Conservation (phyloP, 2,797 vertebrate species). For the Pampus argenteus region DNA sequence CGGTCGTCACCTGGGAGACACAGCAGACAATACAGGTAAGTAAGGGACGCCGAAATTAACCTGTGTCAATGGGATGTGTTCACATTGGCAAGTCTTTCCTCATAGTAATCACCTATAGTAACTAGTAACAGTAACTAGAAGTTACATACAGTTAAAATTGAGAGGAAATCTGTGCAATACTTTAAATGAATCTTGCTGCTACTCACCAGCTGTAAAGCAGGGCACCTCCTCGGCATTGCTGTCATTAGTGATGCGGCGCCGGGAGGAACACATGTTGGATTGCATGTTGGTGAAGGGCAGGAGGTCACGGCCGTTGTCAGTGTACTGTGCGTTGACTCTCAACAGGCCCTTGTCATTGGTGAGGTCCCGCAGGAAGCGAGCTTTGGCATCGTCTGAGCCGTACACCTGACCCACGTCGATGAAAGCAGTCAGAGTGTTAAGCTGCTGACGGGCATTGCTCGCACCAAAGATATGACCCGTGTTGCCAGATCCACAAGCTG, state of each 20-base stretch:
- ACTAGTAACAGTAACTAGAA: too few species aligned
- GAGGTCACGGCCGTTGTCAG: constrained; percentile 80
- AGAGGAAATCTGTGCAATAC: not conserved
- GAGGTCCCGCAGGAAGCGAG: constrained; percentile 80
- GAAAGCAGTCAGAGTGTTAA: constrained; percentile 88
- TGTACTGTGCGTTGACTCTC: constrained; percentile 82
- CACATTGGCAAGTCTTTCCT: too few species aligned
- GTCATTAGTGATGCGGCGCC: constrained; percentile 60
- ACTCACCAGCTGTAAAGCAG: constrained; percentile 89
- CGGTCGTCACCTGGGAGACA: constrained; percentile 85
- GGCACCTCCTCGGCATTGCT: constrained; percentile 73
- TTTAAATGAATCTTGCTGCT: not conserved
- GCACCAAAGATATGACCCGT: constrained; percentile 64
- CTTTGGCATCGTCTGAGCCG: constrained; percentile 77
- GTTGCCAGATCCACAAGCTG: constrained; percentile 78
- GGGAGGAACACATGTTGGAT: constrained; percentile 84
- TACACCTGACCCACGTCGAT: constrained; percentile 89
- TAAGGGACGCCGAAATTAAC: too few species aligned
- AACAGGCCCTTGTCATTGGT: constrained; percentile 82
- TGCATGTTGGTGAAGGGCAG: constrained; percentile 80
- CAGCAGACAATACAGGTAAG: too few species aligned
- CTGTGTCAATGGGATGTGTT: too few species aligned
- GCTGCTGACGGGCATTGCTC: constrained; percentile 82
- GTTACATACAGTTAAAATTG: not conserved
- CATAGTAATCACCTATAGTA: too few species aligned